Base-by-base conservation (phyloP, 1,140 invertebrate species). In the Drosophila yakuba region DNA sequence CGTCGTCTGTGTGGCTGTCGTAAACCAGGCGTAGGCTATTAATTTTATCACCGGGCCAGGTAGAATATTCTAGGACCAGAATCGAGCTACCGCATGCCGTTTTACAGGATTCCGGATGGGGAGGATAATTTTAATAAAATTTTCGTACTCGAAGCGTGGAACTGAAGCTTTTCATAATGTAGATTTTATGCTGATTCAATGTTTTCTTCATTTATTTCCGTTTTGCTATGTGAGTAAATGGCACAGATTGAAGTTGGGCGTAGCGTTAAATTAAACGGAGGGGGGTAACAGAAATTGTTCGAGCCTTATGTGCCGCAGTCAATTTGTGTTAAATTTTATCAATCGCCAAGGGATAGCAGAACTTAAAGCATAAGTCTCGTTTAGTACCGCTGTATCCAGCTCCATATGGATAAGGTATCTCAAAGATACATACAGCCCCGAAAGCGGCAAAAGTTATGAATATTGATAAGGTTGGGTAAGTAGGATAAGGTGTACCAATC, bases 131-230 rank as follows among this genome's bases (percentile, higher is more conserved):
- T 77, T 77, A 77, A 77, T 77, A 77, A 69, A 77, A 77, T 77
- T 77, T 76, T 76, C 74, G 61, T 76, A 76, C 61, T 76, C 73
- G 73, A 76, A 68, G 73, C 73, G 74, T 76, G 55, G 61, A 75
- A 61, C 41, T 64, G 23, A 75, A 75, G 74, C 74, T 77, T 76
- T 78, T 78, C 64, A 78, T 78, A 78, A 78, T 78, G 75, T 78
- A 78, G 41, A 78, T 78, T 78, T 78, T 78, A 78, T 78, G 75
- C 75, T 78, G 75, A 78, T 78, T 78, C 75, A 78, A 78, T 78
- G 75, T 78, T 78, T 62, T 78, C 67, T 71, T 50, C 64, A 48
- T 50, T 71, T 57, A 44, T 75, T 38, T 72, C 38, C n/a, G 63
- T 47, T 52, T 15, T 28, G 25, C 32, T 35, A 36, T 52, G 50